Base-by-base conservation (phyloP, 2,888 invertebrate species). In the Lottia scabra region DNA sequence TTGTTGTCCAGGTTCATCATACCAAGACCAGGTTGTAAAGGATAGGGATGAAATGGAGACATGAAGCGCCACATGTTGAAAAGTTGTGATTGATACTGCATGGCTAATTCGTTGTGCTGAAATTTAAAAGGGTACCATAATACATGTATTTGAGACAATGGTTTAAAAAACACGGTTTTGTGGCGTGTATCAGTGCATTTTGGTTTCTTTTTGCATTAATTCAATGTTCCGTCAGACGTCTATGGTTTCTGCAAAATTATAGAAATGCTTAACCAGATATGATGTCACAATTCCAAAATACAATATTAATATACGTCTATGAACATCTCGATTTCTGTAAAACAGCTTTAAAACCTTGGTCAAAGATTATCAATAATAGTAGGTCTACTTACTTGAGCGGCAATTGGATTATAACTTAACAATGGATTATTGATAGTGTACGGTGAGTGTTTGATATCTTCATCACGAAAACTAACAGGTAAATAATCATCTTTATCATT, bases 41-140 rank as follows among this genome's bases (percentile, higher is more conserved):
- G 23, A 23, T 23, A 56, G 23, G 19, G 56, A 19, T 56, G 56
- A 23, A 56, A 56, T 19, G 56, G 56, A 23, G 56, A 56, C 56
- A 56, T 56, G 23, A 56, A 56, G 10, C 56, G 19, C 56, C 56
- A 56, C 56, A 56, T 56, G 23, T 56, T 56, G 13, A 56, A 56
- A 6, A 56, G 56, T 56, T 56, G 56, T 56, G 56, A 56, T 56
- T 56, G 56, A 23, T 56, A 56, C 56, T 56, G 56, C 56, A 56
- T 8, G 19, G 56, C 56, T 23, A 56, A 23, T 56, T 56, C 56
- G 23, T 56, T 56, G 23, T 56, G 56, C 56, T 56, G 56, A 56
- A 56, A 56, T 23, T 23, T 3, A 19, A 6, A 23, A 2, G n/a
- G n/a, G n/a, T n/a, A n/a, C n/a, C n/a, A n/a, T n/a, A n/a, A 56